Evolutionary conservation across 2,113 vertebrate species (phyloP).

Genomic region (Rynchops niger): DNA sequence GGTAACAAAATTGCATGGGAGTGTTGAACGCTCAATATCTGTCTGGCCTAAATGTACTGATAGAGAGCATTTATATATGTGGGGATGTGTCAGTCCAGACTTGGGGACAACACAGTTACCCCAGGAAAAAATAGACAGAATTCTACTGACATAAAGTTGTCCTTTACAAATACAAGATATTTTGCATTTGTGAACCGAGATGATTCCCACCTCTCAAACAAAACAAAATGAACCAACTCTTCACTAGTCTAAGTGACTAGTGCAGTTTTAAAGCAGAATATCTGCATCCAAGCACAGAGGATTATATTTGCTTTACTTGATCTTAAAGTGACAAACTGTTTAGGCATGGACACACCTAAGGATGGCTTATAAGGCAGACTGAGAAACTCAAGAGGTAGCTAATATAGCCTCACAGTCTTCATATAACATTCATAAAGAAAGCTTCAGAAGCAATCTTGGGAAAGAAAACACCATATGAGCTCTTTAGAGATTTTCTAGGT

Average conservation of each 20-base stretch:
- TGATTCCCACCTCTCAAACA: fast-evolving
- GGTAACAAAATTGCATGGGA: background rate
- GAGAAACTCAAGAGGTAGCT: background rate
- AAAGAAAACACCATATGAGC: background rate
- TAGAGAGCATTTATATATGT: background rate
- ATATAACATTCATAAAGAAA: background rate
- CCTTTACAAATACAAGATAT: background rate
- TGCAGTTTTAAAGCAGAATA: background rate
- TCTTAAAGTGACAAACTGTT: background rate
- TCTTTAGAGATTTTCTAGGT: background rate
- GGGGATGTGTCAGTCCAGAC: background rate
- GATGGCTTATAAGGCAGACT: background rate
- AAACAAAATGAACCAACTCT: background rate
- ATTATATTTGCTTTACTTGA: background rate
- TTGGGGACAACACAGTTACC: background rate
- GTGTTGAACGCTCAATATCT: background rate
- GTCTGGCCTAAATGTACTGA: background rate
- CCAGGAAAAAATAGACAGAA: background rate
- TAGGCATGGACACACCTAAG: background rate
- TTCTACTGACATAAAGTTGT: background rate
- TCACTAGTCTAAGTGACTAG: background rate
- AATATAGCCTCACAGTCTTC: background rate
- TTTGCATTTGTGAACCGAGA: background rate
- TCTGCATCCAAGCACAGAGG: background rate
- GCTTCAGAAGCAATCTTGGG: background rate